Evolutionary conservation across 2,113 vertebrate genomes (phyloP), one percentile per base, ranked within the genome.

Genomic region (Psophia crepitans): DNA sequence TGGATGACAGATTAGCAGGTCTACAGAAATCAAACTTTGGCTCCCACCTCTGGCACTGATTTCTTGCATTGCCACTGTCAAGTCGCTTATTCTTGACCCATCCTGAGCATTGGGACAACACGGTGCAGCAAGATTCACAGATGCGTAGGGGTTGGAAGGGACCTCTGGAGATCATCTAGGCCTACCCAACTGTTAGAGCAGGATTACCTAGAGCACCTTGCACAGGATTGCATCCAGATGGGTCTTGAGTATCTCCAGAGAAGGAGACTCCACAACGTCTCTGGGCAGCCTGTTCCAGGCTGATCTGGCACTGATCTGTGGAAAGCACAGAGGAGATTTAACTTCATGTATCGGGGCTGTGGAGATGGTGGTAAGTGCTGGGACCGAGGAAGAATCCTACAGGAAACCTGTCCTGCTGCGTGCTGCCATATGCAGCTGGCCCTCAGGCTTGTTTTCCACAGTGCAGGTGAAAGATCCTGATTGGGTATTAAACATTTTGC

Each of bases 41-140:
- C 54, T 92, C 51, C 39, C 24, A 64, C 39, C 64, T 74, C 79
- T 77, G 41, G 23, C 41, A 66, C 58, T 0, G 0, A 37, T 57
- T 74, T 65, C 37, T 61, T 49, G 15, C 12, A 37, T 41, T 7
- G 13, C 28, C 51, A 13, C 33, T 54, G 18, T 63, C 63, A 87
- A 61, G 57, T 33, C 46, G 43, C 26, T 49, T 80, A 35, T 61
- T 48, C 56, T 21, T 54, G 33, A 14, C 30, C 79, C 26, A 6
- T 53, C 33, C 43, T 19, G 35, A 57, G 43, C 8, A 44, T 32
- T 30, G 20, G 46, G 30, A 71, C 71, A 44, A 27, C 6, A 35
- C 0, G 1, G 37, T 20, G 35, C 23, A 13, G 26, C 16, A 53
- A 80, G 19, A 32, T n/a, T n/a, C n/a, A n/a, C n/a, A n/a, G n/a